Percentiles rank a stretch among this genome's conserved stretches.
Conservation (phyloP, 2,113 vertebrate species). For the Thamnophis sirtalis region DNA sequence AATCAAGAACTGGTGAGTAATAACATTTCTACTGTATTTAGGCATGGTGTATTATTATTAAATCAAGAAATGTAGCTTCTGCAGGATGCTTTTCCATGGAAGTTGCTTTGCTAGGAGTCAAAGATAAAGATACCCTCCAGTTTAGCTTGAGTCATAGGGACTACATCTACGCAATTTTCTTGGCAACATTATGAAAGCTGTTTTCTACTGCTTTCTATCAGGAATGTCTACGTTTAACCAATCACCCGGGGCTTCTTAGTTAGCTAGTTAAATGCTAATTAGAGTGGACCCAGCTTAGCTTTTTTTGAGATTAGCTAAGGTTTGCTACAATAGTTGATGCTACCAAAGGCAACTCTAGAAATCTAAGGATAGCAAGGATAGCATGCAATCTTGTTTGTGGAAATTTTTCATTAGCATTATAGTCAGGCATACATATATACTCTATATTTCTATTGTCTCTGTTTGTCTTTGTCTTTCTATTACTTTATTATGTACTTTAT, state of each 20-base stretch:
- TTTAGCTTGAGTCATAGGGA: neutral
- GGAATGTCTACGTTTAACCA: neutral
- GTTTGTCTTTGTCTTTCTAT: neutral
- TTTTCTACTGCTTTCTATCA: neutral
- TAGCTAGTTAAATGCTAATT: neutral
- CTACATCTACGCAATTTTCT: neutral
- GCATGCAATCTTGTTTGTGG: slow-evolving; percentile 18
- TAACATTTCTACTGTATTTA: slow-evolving; percentile 49
- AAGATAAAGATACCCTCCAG: neutral
- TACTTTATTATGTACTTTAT: neutral
- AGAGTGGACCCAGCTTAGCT: neutral
- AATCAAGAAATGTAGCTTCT: slow-evolving; percentile 33
- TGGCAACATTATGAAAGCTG: neutral
- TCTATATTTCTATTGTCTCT: neutral
- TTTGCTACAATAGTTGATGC: neutral
- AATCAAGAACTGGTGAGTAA: slow-evolving; percentile 44
- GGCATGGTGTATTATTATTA: slow-evolving; percentile 43
- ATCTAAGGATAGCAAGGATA: neutral
- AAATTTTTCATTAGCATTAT: slow-evolving; percentile 34
- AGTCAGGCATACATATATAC: neutral
- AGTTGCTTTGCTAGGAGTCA: neutral
- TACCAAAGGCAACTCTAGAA: neutral
- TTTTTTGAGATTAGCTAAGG: neutral
- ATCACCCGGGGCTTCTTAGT: neutral
- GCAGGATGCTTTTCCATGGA: slow-evolving; percentile 35